Evolutionary conservation across 2,888 invertebrate genomes (phyloP).

Genomic region (Pandemis cinnamomeana): DNA sequence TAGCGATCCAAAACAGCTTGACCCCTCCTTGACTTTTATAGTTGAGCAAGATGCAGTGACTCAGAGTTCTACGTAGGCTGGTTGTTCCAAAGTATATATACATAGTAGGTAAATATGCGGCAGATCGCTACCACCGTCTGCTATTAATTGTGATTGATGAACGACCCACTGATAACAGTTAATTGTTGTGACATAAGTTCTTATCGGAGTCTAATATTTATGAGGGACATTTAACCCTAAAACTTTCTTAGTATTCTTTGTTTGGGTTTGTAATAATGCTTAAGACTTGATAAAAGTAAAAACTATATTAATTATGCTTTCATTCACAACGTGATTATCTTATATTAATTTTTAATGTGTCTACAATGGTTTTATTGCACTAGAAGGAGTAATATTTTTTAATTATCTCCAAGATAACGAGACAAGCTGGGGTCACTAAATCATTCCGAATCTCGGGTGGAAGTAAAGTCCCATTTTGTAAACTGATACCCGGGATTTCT

Average conservation of each 20-base stretch:
- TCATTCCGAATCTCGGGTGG: conserved; percentile 7
- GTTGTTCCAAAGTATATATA: conserved; percentile 44
- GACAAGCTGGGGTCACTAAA: not conserved
- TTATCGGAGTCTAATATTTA: conserved; percentile 40
- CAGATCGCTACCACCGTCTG: conserved; percentile 60
- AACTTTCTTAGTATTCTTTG: conserved; percentile 29
- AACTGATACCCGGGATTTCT: conserved; percentile 34
- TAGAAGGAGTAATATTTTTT: not conserved
- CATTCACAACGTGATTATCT: not conserved
- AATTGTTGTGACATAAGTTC: conserved; percentile 61
- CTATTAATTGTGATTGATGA: conserved; percentile 59
- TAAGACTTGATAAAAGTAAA: conserved; percentile 1
- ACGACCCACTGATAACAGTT: conserved; percentile 64
- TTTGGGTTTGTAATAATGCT: conserved; percentile 6
- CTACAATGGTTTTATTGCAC: not conserved
- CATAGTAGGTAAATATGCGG: conserved; percentile 51
- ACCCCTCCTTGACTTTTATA: conserved; percentile 45
- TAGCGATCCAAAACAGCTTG: conserved; percentile 55
- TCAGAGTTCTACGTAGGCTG: conserved; percentile 51
- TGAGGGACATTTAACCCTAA: conserved; percentile 29
- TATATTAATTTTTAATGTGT: not conserved
- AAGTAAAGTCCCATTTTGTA: conserved; percentile 14
- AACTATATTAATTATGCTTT: not conserved
- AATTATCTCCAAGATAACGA: not conserved
- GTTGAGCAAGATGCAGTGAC: conserved; percentile 34